phyloP scores from a whole-genome alignment of 2,113 vertebrate species.

The Cryptoleucopteryx plumbea region DNA sequence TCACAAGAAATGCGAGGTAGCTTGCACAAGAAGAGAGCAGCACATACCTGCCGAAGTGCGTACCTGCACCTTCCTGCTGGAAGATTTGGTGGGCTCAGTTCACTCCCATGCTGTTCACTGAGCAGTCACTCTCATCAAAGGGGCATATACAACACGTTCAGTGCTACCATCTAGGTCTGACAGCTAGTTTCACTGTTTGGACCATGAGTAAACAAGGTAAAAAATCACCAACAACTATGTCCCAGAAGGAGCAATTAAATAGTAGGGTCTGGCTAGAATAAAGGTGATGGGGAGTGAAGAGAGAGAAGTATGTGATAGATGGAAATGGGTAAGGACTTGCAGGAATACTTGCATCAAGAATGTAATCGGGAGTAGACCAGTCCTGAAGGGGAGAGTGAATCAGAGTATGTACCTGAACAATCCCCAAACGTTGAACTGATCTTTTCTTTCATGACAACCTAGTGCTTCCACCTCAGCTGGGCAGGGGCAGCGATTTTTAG shows the following conservation, averaged over 20 bases:
- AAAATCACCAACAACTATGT: background rate
- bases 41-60: background rate
- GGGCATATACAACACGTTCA: background rate
- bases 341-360: background rate
- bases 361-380: background rate
- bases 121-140: background rate
- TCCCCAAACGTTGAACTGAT: background rate
- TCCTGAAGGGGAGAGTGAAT: background rate
- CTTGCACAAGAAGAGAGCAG: background rate
- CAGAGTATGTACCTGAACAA: background rate
- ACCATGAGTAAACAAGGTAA: background rate
- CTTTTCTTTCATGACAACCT: background rate
- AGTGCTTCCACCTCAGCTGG: background rate
- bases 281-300: background rate
- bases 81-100: background rate
- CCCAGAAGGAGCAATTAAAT: background rate
- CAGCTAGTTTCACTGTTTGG: background rate
- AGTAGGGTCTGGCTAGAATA: background rate
- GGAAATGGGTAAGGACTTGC: background rate
- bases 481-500: background rate
- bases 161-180: background rate
- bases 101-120: accelerated
- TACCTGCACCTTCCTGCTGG: background rate
- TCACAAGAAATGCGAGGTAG: background rate
- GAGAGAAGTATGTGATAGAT: background rate